Base-by-base conservation (phyloP, 1,140 invertebrate genomes). In the Trichoplusia ni region DNA sequence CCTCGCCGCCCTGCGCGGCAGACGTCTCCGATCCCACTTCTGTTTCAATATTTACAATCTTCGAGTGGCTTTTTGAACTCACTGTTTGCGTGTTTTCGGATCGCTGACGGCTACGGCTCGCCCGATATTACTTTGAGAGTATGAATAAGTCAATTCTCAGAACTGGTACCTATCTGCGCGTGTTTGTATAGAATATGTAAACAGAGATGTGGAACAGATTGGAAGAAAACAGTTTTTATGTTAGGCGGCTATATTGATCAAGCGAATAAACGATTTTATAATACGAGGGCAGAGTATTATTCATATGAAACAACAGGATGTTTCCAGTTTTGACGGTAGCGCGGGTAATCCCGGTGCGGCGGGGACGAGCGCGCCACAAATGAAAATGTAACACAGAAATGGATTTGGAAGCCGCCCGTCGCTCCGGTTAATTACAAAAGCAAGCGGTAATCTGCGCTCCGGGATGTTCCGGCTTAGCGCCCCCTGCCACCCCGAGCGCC, bases 351-450 rank as follows among this genome's bases (percentile, higher is more conserved):
- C 78, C 69, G 67, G 72, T 73, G 71, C 75, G 71, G 72, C 64
- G 74, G 72, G 76, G 72, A 70, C 71, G 76, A 80, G 74, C 75
- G 80, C 73, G 81, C 87, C 85, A 69, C 87, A 90, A 90, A 90
- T 90, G 87, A 90, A 90, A 90, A 88, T 88, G 87, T 88, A 87
- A 90, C 87, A 90, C 85, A 86, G 87, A 90, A 90, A 90, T 89
- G 84, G 85, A 86, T 89, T 89, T 84, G 82, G 86, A 87, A 87
- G 82, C 84, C 78, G 86, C 86, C 82, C 86, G 87, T 85, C 86
- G 84, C 88, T 87, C 84, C 83, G 84, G 87, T 90, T 90, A 90
- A 90, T 90, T 90, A 90, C 87, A 88, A 90, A 90, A 90, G 87
- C 87, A 90, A 90, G 85, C 87, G 85, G 87, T 90, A 90, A 90